phyloP scores from a whole-genome alignment of 2,797 vertebrate species.

The Bucorvus abyssinicus region DNA sequence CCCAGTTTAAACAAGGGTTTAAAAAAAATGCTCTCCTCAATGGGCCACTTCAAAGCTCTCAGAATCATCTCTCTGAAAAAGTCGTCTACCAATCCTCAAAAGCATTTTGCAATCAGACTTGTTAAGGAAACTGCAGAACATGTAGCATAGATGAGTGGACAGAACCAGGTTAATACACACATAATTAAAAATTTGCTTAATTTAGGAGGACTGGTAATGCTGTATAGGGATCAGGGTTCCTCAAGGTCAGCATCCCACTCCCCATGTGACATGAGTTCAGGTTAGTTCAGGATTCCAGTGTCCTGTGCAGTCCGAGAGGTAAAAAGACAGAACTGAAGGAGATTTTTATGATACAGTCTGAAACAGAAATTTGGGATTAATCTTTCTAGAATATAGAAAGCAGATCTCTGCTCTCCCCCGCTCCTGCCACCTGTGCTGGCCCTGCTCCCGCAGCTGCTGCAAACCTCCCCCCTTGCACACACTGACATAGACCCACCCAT shows the following conservation, averaged over 20 bases:
- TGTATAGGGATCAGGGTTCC: not conserved
- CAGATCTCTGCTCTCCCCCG: not conserved
- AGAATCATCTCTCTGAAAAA: not conserved
- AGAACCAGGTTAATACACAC: not conserved
- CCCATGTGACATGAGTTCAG: not conserved
- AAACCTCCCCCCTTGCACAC: too few species aligned
- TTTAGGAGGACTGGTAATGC: not conserved
- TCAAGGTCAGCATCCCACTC: not conserved
- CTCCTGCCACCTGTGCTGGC: not conserved
- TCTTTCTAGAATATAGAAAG: not conserved
- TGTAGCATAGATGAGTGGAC: not conserved
- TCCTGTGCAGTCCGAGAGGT: not conserved
- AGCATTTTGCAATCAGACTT: not conserved
- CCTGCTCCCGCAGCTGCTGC: not conserved
- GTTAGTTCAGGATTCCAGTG: not conserved
- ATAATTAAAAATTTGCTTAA: not conserved
- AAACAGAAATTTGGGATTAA: not conserved
- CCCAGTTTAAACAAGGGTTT: not conserved
- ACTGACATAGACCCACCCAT: fast-evolving
- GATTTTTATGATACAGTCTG: not conserved
- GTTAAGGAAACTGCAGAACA: not conserved
- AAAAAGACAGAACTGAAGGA: not conserved
- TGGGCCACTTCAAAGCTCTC: not conserved
- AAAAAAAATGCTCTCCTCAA: not conserved
- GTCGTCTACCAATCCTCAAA: not conserved